Evolutionary conservation across 2,888 invertebrate species (phyloP).

Genomic region (Chesias legatella): DNA sequence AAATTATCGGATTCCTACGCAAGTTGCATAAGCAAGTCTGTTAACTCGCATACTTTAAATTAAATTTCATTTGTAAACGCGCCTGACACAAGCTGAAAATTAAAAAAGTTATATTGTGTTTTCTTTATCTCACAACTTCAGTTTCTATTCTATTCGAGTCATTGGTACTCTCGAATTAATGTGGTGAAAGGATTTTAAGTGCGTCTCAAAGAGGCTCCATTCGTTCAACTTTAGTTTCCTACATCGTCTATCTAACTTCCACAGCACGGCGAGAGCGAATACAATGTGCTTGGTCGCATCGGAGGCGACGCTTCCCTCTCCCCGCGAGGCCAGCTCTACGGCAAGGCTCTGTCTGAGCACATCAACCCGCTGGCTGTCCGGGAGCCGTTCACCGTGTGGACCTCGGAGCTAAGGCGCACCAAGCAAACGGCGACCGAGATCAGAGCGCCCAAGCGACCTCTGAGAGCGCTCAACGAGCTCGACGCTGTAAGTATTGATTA

Average conservation of each 20-base stretch:
- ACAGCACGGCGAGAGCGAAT: slow-evolving; percentile 96
- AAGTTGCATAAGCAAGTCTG: too few species aligned
- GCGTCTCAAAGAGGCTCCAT: too few species aligned
- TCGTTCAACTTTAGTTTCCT: too few species aligned
- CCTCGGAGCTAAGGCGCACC: slow-evolving; percentile 92
- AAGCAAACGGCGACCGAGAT: slow-evolving; percentile 92
- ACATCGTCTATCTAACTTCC: slow-evolving; percentile 16
- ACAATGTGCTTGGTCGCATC: slow-evolving; percentile 93
- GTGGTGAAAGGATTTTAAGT: too few species aligned
- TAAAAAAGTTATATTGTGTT: too few species aligned
- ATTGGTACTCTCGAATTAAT: too few species aligned
- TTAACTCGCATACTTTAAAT: too few species aligned
- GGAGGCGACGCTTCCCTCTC: slow-evolving; percentile 95
- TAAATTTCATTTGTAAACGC: too few species aligned
- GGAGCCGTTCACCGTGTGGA: slow-evolving; percentile 91
- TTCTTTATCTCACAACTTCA: too few species aligned
- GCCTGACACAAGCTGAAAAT: too few species aligned
- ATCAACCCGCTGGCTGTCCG: slow-evolving; percentile 81
- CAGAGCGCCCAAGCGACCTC: slow-evolving; percentile 89
- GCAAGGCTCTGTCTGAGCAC: slow-evolving; percentile 85
- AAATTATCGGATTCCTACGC: too few species aligned
- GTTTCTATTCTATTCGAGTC: too few species aligned
- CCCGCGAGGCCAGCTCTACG: slow-evolving; percentile 89
- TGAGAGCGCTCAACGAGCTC: slow-evolving; percentile 94
- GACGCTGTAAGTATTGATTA: slow-evolving; percentile 86